Evolutionary conservation across 2,797 vertebrate genomes (phyloP), one percentile per base, ranked within the genome.

Genomic region (Myioborus miniatus): DNA sequence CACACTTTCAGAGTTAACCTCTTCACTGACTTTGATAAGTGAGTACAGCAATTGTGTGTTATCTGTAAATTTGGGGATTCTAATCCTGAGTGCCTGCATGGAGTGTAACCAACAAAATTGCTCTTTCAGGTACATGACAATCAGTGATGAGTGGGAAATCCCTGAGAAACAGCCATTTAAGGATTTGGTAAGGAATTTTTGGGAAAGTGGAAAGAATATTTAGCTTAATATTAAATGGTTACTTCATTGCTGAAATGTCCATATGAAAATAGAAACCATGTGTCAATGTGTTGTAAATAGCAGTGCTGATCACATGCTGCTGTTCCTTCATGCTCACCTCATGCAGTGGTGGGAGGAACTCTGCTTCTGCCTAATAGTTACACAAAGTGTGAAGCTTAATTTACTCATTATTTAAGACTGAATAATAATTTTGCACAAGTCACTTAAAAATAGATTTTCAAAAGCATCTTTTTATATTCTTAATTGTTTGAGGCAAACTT

Each of bases 1-100:
- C 99, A 99, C 93, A 99, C 99, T 1, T 99, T 99, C 96, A 98
- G 99, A 86, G 99, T 99, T 93, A 99, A 99, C 92, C 98, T 99
- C 94, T 99, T 99, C 95, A 99, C 99, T 1, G 99, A 99, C 83
- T 99, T 99, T 90, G 99, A 99, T 96, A 99, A 99, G 99, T 99
- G 94, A 97, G 98, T 97, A 56, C 36, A n/a, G 29, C 22, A 44
- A 0, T 20, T 0, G 0, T 20, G 16, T 59, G 8, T 46, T 32
- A 4, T 9, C 34, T 71, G n/a, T 37, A 22, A 43, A 19, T 74
- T 32, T 50, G 2, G 21, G 21, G 32, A 4, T 37, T 85, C 49
- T 79, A 19, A 68, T 47, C 21, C 18, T 50, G 41, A 27, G 37
- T 46, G 20, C 29, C n/a, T 68, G 34, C 55, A 4, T 4, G 8